Percentiles rank a stretch among this genome's conserved stretches.
Conservation (phyloP, 2,888 invertebrate species). For the Zaprionus lineosus region DNA sequence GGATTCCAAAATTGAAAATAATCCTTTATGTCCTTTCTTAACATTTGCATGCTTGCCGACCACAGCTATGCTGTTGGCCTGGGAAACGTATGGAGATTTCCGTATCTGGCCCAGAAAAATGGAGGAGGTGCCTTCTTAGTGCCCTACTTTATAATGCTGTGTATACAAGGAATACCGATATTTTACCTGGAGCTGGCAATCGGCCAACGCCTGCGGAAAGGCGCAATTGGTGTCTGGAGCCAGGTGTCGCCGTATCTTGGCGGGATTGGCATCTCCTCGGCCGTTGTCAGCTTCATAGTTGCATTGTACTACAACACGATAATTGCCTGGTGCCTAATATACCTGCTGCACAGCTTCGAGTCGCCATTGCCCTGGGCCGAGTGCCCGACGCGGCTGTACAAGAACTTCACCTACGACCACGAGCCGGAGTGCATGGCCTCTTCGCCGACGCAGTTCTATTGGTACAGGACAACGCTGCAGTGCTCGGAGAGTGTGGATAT, state of each 20-base stretch:
- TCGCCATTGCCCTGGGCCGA: constrained; percentile 95
- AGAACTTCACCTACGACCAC: constrained; percentile 89
- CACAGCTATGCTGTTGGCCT: constrained; percentile 92
- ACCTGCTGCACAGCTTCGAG: constrained; percentile 96
- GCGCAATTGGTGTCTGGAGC: constrained; percentile 97
- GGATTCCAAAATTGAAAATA: too few relatives aligned
- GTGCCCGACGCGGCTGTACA: constrained; percentile 92
- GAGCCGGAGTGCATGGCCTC: constrained; percentile 92
- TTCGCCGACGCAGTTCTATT: constrained; percentile 96
- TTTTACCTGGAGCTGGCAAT: constrained; percentile 98
- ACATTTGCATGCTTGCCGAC: not conserved
- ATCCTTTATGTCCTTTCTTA: not conserved
- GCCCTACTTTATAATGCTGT: constrained; percentile 97
- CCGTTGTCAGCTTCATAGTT: constrained; percentile 97
- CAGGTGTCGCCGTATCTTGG: constrained; percentile 92
- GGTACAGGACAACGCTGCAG: constrained; percentile 96
- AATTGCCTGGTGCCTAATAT: constrained; percentile 98
- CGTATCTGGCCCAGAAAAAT: constrained; percentile 96
- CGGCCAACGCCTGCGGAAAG: constrained; percentile 95
- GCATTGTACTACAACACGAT: constrained; percentile 99
- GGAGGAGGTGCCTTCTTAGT: constrained; percentile 98
- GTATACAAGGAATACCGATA: constrained; percentile 96
- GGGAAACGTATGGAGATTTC: constrained; percentile 98
- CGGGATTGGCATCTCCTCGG: constrained; percentile 96
- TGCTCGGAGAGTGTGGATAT: constrained; percentile 94